Evolutionary conservation across 2,888 invertebrate genomes (phyloP).

Genomic region (Pollenia griseotomentosa): DNA sequence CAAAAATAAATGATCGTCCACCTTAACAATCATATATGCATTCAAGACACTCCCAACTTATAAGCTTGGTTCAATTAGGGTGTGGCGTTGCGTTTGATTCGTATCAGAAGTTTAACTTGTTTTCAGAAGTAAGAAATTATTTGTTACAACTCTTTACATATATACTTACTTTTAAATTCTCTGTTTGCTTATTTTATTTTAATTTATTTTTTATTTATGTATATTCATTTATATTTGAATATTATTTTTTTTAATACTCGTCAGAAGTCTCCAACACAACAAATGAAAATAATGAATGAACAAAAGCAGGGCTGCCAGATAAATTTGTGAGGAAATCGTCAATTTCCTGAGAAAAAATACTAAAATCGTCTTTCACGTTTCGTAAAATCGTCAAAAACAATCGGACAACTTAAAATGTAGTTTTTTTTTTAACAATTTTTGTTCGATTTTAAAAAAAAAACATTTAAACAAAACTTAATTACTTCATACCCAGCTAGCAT

Average conservation of each 20-base stretch:
- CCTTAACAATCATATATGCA: not conserved
- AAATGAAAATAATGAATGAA: conserved; percentile 32
- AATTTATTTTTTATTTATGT: not conserved
- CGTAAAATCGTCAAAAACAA: too few species aligned
- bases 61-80: conserved; percentile 60
- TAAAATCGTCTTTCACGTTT: too few species aligned
- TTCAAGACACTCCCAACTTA: conserved; percentile 55
- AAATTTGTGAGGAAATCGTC: too few species aligned
- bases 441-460: too few species aligned
- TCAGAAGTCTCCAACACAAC: conserved; percentile 21
- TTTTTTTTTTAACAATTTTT: too few species aligned
- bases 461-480: too few species aligned
- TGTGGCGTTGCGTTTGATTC: conserved; percentile 54
- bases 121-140: not conserved
- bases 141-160: not conserved
- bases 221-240: not conserved
- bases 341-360: too few species aligned
- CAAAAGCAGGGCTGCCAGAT: not conserved
- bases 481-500: too few species aligned
- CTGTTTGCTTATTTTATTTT: not conserved
- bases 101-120: not conserved
- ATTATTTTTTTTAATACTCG: not conserved
- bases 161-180: conserved; percentile 17
- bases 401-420: too few species aligned
- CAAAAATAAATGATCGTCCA: not conserved